A percentile compares a stretch with the other conserved stretches of the same genome.
phyloP scores from a whole-genome alignment of 2,888 invertebrate species.

The Choristoneura rosaceana region DNA sequence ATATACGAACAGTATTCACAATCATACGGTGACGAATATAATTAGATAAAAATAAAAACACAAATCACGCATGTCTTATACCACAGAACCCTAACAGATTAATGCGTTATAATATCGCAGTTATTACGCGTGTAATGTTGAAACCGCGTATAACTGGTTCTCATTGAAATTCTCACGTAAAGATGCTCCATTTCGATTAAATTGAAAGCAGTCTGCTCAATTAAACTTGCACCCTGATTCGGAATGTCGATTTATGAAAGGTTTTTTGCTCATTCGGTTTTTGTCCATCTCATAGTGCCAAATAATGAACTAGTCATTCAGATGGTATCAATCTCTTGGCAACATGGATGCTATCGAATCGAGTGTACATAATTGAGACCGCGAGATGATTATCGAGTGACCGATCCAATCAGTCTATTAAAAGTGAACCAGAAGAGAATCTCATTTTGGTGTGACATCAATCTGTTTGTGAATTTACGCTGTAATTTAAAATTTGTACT shows the following conservation, averaged over 20 bases:
- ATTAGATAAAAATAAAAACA: neutral
- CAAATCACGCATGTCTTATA: neutral
- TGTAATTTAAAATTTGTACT: neutral
- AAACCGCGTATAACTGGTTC: conserved; percentile 21
- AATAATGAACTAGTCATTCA: conserved; percentile 50
- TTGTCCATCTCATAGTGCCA: conserved; percentile 44
- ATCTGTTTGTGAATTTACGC: neutral
- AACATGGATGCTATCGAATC: conserved; percentile 47
- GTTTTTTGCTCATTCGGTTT: conserved; percentile 52
- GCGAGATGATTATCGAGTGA: conserved; percentile 5
- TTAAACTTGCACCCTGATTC: conserved; percentile 36
- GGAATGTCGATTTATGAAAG: conserved; percentile 31
- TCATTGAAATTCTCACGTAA: conserved; percentile 17
- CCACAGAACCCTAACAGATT: conserved; percentile 9
- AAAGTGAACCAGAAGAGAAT: neutral
- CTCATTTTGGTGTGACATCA: neutral
- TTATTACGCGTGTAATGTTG: conserved; percentile 17
- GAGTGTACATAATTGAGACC: conserved; percentile 53
- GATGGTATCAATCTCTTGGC: conserved; percentile 51
- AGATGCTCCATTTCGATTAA: conserved; percentile 44
- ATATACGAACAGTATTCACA: too few relatives aligned
- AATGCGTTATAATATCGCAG: conserved; percentile 9
- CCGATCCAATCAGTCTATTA: conserved; percentile 8
- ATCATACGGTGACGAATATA: neutral
- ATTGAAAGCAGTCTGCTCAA: conserved; percentile 31